Percentiles rank a stretch among this genome's conserved stretches.
Evolutionary conservation across 2,113 vertebrate species (phyloP).

Genomic region (Nesospiza acunhae): DNA sequence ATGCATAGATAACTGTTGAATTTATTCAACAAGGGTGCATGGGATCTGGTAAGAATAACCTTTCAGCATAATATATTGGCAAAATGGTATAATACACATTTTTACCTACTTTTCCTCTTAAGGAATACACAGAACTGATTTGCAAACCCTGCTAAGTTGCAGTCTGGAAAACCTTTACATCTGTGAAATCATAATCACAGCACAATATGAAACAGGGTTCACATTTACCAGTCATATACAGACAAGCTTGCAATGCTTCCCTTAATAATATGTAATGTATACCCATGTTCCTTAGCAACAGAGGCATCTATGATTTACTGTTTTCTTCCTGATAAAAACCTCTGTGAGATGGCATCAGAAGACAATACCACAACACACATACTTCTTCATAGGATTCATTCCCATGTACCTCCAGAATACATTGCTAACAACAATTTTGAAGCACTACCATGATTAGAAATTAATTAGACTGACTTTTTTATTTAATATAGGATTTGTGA

Average conservation of each 20-base stretch:
- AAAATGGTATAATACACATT: neutral
- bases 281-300: neutral
- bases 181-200: neutral
- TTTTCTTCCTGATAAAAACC: neutral
- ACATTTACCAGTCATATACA: neutral
- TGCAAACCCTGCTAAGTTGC: neutral
- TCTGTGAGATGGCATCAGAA: neutral
- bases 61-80: neutral
- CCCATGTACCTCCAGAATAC: neutral
- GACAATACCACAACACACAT: neutral
- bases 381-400: neutral
- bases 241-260: neutral
- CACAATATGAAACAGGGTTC: neutral
- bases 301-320: neutral
- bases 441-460: neutral
- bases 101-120: neutral
- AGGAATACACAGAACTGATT: neutral
- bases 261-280: neutral
- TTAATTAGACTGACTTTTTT: neutral
- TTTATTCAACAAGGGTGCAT: neutral
- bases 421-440: neutral
- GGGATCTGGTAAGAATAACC: neutral
- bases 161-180: neutral
- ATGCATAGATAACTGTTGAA: neutral
- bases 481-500: neutral